Base-by-base conservation (phyloP, 2,888 invertebrate species). In the Carpatolechia fugitivella region DNA sequence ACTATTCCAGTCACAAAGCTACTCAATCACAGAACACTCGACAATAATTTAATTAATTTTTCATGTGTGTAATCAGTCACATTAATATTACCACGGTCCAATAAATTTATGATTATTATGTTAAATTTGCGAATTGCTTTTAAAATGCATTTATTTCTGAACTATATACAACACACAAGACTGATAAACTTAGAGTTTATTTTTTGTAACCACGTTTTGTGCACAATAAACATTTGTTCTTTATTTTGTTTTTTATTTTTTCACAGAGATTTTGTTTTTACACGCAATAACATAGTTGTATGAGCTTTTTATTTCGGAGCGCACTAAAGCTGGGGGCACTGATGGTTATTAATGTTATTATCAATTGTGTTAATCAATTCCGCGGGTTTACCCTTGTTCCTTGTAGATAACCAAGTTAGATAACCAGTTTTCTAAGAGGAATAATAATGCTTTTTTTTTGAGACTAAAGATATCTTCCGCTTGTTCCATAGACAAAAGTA, bases 161-260 rank as follows among this genome's bases (percentile, higher is more conserved):
- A 80, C 81, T 84, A 82, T 85, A 89, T 87, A 88, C 87, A 87
- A 84, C 84, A 87, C 87, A 89, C 89, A 89, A 89, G 89, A 89
- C 89, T 90, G 89, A 88, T 85, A 82, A 80, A 78, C 78, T 77
- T 82, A 82, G 80, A 80, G 71, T 81, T 78, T 72, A 77, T 87
- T 81, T 81, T 85, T 86, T 89, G 79, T 88, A 84, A 83, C 82
- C 81, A 78, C 81, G 76, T 85, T 86, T 83, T 87, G 81, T 86
- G 89, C 89, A 85, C 86, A 90, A 89, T 88, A 88, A 88, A 90
- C 47, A 51, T 54, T 59, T 47, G 16, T 54, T 47, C 41, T 59
- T 14, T 48, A 74, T 78, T 84, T 84, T 80, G 77, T 83, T 81
- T 78, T 77, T 79, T 75, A 72, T 74, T 79, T 79, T 82, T 79